Evolutionary conservation across 2,797 vertebrate genomes (phyloP).

Genomic region (Phalanger gymnotis): DNA sequence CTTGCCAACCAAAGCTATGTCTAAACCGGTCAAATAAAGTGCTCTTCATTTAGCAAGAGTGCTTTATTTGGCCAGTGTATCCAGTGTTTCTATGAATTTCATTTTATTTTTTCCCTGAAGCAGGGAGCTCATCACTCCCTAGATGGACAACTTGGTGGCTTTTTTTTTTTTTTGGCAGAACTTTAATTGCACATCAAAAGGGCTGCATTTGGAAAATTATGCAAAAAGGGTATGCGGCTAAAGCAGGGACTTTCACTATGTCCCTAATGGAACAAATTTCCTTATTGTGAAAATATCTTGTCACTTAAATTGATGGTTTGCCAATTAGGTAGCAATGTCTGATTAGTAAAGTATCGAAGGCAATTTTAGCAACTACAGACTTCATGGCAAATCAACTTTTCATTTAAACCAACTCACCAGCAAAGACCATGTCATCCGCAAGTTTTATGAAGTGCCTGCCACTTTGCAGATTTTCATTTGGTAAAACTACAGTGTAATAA

Average conservation of each 20-base stretch:
- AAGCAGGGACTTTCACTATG: conserved; percentile 18
- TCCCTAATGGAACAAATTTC: conserved; percentile 20
- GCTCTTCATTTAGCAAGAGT: conserved; percentile 73
- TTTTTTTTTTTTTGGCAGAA: conserved; percentile 10
- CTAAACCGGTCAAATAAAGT: conserved; percentile 75
- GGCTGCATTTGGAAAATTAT: background rate
- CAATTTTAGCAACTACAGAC: conserved; percentile 49
- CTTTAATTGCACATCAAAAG: conserved; percentile 22
- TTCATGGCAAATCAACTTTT: conserved; percentile 34
- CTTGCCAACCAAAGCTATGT: conserved; percentile 75
- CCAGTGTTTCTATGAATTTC: conserved; percentile 18
- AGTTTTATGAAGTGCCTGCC: conserved; percentile 11
- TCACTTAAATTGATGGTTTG: conserved; percentile 40
- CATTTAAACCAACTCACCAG: conserved; percentile 46
- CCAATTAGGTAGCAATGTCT: conserved; percentile 20
- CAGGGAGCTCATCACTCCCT: conserved; percentile 6
- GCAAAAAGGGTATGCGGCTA: conserved; percentile 3
- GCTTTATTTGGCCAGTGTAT: conserved; percentile 51
- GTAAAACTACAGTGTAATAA: conserved; percentile 32
- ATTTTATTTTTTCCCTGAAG: conserved; percentile 52
- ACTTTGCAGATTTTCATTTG: conserved; percentile 15
- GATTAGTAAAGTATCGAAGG: background rate
- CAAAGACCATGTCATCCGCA: background rate
- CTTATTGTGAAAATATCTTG: conserved; percentile 30
- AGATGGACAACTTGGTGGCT: background rate